These are phyloP conservation scores for Ophthalmolycus amberensis DNA, from an alignment of 2,113 vertebrate species.

Conservation along the genomic window DNA sequence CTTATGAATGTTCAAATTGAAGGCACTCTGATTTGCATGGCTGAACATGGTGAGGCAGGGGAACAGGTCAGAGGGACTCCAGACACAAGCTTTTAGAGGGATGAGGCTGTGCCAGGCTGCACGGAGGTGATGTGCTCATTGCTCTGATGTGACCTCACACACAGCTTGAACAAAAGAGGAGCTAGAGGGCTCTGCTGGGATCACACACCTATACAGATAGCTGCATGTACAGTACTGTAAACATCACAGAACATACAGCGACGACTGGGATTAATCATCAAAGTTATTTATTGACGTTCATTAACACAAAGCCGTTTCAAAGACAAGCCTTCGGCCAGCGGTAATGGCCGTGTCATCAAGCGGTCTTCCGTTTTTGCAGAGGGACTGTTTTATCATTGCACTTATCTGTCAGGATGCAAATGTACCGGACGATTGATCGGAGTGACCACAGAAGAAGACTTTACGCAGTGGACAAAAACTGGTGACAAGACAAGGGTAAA, in stretches of 20 bases:
- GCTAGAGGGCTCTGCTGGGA: slow-evolving; percentile 34
- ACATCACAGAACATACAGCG: slow-evolving; percentile 25
- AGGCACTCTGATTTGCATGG: slow-evolving; percentile 74
- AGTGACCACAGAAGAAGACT: slow-evolving; percentile 48
- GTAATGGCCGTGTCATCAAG: slow-evolving; percentile 60
- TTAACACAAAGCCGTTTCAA: slow-evolving; percentile 62
- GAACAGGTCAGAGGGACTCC: slow-evolving; percentile 64
- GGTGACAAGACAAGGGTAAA: slow-evolving; percentile 68
- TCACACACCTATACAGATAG: slow-evolving; percentile 27
- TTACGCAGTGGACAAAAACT: slow-evolving; percentile 45
- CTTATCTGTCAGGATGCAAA: slow-evolving; percentile 67
- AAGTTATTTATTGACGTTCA: slow-evolving; percentile 60
- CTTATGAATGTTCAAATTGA: slow-evolving; percentile 69
- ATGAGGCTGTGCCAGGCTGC: slow-evolving; percentile 53
- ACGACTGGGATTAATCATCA: slow-evolving; percentile 25
- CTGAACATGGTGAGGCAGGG: slow-evolving; percentile 65
- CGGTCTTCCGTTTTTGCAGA: slow-evolving; percentile 44
- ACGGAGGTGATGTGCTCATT: slow-evolving; percentile 58
- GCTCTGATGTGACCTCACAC: slow-evolving; percentile 63
- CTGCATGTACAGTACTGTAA: slow-evolving; percentile 15
- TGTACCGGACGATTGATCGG: slow-evolving; percentile 53
- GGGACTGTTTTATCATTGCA: slow-evolving; percentile 55
- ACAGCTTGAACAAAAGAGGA: slow-evolving; percentile 49
- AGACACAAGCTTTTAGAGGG: slow-evolving; percentile 70
- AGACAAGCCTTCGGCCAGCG: slow-evolving; percentile 42